Conservation (phyloP, 2,113 vertebrate genomes). For the Alexandromys fortis region DNA sequence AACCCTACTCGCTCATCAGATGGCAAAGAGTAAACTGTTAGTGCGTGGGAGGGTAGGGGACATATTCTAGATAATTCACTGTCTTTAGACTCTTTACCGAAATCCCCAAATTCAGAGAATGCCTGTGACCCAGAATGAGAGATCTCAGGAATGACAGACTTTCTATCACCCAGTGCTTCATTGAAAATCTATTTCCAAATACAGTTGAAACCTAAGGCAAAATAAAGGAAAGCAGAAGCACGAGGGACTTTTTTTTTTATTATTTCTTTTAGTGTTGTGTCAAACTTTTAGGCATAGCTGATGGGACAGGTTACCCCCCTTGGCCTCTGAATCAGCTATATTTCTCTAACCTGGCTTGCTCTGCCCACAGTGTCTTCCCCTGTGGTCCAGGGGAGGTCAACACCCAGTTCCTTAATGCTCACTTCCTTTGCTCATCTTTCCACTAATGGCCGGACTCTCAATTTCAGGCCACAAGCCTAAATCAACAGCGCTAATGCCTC, state of each 20-base stretch:
- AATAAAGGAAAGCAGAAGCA: neutral
- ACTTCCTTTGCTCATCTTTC: constrained; percentile 67
- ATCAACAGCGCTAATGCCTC: constrained; percentile 77
- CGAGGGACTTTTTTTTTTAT: neutral
- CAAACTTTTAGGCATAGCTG: constrained; percentile 31
- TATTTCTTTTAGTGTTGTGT: neutral
- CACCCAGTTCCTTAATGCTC: constrained; percentile 23
- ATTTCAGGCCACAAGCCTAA: constrained; percentile 76
- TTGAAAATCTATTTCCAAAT: constrained; percentile 47
- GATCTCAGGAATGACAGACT: constrained; percentile 4
- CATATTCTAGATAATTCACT: neutral
- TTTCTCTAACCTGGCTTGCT: constrained; percentile 35
- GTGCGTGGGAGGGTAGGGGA: neutral
- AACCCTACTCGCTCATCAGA: neutral
- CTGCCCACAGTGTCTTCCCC: neutral
- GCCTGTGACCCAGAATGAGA: neutral
- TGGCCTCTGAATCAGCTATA: neutral
- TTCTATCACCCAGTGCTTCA: neutral
- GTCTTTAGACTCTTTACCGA: constrained; percentile 7
- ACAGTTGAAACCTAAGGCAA: neutral
- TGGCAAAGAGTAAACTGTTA: neutral
- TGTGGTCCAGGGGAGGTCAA: neutral
- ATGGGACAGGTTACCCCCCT: neutral
- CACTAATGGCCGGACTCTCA: constrained; percentile 77
- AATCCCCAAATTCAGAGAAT: neutral